A percentile compares a stretch with the other conserved stretches of the same genome.
Conservation (phyloP, 2,888 invertebrate species). For the Chirona hameri region DNA sequence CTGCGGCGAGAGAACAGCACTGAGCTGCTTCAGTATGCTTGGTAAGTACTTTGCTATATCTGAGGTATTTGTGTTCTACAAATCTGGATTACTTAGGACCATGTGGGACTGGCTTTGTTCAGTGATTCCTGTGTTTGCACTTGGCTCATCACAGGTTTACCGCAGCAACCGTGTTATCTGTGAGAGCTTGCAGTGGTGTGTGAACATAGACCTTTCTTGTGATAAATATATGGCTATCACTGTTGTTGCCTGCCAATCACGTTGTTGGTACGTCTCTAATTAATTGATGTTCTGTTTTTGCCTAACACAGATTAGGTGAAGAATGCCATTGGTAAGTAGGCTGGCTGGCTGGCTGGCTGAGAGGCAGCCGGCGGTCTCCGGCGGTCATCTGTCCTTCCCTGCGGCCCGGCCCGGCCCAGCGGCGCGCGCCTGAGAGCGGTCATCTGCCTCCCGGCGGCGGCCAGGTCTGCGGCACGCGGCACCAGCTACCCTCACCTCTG, state of each 20-base stretch:
- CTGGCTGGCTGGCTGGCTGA: slow-evolving; percentile 36
- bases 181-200: no score
- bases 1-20: slow-evolving; percentile 82
- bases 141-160: no score
- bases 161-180: no score
- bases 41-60: slow-evolving; percentile 55
- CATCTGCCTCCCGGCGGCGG: not conserved
- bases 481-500: not conserved
- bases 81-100: no score
- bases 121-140: no score
- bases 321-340: not conserved
- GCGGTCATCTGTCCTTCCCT: slow-evolving; percentile 33
- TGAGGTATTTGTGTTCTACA: no score
- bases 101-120: no score
- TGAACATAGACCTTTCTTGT: no score
- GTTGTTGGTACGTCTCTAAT: not conserved
- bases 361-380: slow-evolving; percentile 32
- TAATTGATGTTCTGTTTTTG: not conserved
- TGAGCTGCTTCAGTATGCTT: slow-evolving; percentile 89
- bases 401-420: slow-evolving; percentile 29
- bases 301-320: slow-evolving; percentile 27
- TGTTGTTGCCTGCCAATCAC: slow-evolving; percentile 30
- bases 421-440: not conserved
- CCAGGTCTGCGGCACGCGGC: not conserved
- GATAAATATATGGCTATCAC: slow-evolving; percentile 31